Evolutionary conservation across 1,140 invertebrate species (phyloP).

Genomic region (Ips nitidus): DNA sequence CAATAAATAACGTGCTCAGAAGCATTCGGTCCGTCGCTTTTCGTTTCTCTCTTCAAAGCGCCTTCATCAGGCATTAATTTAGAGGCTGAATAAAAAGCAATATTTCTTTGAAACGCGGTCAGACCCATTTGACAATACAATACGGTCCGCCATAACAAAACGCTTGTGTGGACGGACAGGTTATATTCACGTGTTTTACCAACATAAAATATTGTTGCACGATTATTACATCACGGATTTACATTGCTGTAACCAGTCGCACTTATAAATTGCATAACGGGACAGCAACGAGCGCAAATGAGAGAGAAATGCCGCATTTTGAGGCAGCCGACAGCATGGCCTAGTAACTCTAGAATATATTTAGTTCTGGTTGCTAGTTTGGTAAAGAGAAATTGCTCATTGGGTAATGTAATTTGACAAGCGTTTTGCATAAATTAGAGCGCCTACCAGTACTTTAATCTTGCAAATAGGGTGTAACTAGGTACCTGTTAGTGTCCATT

Average conservation of each 20-base stretch:
- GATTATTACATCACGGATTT: slow-evolving; percentile 2
- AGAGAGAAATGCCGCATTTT: neutral
- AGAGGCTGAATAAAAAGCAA: no score
- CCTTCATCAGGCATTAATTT: no score
- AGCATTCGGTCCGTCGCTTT: no score
- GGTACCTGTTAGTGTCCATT: no score
- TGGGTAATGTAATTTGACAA: slow-evolving; percentile 5
- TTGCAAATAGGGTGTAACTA: neutral
- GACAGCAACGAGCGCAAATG: slow-evolving; percentile 6
- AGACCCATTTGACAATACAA: no score
- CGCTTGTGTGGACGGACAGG: neutral
- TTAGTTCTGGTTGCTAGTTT: slow-evolving; percentile 6
- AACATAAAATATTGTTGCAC: neutral
- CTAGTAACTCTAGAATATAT: slow-evolving; percentile 12
- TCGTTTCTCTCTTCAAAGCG: no score
- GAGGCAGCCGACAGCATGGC: slow-evolving; percentile 3
- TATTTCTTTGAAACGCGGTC: no score
- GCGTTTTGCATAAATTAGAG: slow-evolving; percentile 13
- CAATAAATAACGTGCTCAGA: no score
- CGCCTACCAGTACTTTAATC: slow-evolving; percentile 5
- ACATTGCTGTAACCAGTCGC: neutral
- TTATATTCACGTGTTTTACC: neutral
- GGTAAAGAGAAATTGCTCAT: slow-evolving; percentile 9
- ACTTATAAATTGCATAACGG: slow-evolving; percentile 17
- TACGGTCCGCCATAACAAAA: no score